Evolutionary conservation across 2,113 vertebrate genomes (phyloP), one percentile per base, ranked within the genome.

Genomic region (Pholis gunnellus): DNA sequence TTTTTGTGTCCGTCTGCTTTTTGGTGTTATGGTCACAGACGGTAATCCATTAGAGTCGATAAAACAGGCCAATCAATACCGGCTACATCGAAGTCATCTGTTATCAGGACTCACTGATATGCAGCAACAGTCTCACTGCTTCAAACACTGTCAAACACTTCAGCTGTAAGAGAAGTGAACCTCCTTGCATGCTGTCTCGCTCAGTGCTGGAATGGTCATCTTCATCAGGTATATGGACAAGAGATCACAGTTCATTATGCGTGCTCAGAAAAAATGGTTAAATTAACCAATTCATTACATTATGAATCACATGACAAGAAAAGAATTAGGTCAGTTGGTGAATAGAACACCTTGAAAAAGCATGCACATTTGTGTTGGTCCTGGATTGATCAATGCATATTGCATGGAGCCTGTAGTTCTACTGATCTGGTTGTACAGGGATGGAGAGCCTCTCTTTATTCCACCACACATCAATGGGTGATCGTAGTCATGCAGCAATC

Each of bases 21-120:
- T 75, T 59, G 40, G n/a, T 74, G 64, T 85, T 25, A 34, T 29
- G 60, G 76, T 84, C 77, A 64, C 71, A 65, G 72, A 57, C 81
- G 18, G 73, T 76, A 75, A 81, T 88, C 78, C 67, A 75, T 84
- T 82, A 78, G 20, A 83, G 76, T 82, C 73, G 25, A 85, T 87
- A 77, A 85, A 89, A 83, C 44, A 25, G 59, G 52, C 17, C 42
- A 83, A 82, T 82, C 89, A 59, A 87, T 84, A 74, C 36, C 66
- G 72, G 40, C 79, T 74, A 61, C 59, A 70, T 82, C 75, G 22
- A 57, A 83, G 77, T 79, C 83, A 69, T 87, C 67, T 56, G 44
- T 91, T 84, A 87, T 77, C 67, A 52, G 56, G 57, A 71, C 57
- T 27, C 67, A 2, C 31, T 38, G 65, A 72, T 60, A 77, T 78